Percentiles rank a stretch among this genome's conserved stretches.
Evolutionary conservation across 2,113 vertebrate species (phyloP).

Genomic region (Lycaon pictus): DNA sequence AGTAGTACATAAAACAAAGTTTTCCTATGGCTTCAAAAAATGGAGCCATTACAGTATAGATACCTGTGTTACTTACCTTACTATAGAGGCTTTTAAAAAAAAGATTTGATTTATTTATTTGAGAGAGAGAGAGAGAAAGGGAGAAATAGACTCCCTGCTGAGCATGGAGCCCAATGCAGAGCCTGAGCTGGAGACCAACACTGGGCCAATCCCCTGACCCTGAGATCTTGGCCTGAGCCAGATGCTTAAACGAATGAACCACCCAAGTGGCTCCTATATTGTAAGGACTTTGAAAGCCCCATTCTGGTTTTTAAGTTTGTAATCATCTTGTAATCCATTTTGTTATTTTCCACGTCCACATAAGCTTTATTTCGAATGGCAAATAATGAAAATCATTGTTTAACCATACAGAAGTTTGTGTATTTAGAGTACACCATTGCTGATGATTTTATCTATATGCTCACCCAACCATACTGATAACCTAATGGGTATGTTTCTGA

Average conservation of each 20-base stretch:
- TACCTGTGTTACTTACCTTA: background rate
- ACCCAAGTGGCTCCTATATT: no score
- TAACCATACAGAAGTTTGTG: background rate
- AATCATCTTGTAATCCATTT: background rate
- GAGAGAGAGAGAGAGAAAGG: background rate
- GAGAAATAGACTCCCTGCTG: background rate
- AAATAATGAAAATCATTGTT: background rate
- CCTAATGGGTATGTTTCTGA: background rate
- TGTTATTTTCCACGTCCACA: background rate
- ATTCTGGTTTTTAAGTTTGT: conserved; percentile 29
- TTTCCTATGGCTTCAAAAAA: conserved; percentile 48
- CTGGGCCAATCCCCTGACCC: no score
- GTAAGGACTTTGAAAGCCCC: background rate
- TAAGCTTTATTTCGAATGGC: conserved; percentile 19
- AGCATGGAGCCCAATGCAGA: background rate
- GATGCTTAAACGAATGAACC: no score
- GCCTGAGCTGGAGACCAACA: no score
- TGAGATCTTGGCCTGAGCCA: no score
- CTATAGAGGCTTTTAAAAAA: background rate
- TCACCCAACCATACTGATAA: background rate
- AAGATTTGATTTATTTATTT: background rate
- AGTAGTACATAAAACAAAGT: background rate
- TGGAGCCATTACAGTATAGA: background rate
- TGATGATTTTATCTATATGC: background rate
- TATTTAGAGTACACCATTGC: background rate